Conservation (phyloP, 2,888 invertebrate genomes). For the Megaustenia siamemsis region DNA sequence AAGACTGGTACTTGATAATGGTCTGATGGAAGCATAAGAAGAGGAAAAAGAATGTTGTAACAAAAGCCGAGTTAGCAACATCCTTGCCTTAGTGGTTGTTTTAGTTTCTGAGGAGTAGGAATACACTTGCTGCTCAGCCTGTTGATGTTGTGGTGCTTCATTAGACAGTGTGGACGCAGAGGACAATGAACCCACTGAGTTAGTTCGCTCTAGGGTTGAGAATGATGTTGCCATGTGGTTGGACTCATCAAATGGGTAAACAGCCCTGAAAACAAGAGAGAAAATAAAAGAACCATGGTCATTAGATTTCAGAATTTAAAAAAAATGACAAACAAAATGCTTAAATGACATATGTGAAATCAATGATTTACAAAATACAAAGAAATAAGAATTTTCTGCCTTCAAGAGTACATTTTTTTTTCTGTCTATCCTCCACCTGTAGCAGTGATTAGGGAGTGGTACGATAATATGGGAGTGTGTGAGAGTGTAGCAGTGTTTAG, state of each 20-base stretch:
- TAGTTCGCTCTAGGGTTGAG: slow-evolving; percentile 65
- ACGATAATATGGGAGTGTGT: too few species aligned
- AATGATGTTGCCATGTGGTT: slow-evolving; percentile 56
- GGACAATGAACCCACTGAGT: slow-evolving; percentile 78
- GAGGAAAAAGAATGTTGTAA: background rate
- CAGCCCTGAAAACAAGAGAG: slow-evolving; percentile 9
- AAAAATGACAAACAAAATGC: too few species aligned
- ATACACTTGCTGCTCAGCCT: slow-evolving; percentile 8
- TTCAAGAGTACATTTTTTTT: too few species aligned
- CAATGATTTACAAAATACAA: too few species aligned
- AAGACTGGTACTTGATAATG: too few species aligned
- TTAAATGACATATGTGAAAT: too few species aligned
- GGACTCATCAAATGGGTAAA: slow-evolving; percentile 54
- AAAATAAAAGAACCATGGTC: background rate
- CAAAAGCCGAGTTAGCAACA: too few species aligned
- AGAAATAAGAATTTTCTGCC: too few species aligned
- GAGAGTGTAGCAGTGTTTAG: too few species aligned
- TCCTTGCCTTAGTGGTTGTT: slow-evolving; percentile 34
- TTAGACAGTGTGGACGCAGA: slow-evolving; percentile 77
- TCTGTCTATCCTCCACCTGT: too few species aligned
- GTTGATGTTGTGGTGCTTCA: slow-evolving; percentile 57
- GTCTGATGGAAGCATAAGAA: background rate
- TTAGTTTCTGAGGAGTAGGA: background rate
- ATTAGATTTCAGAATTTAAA: too few species aligned
- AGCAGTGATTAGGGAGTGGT: too few species aligned